phyloP scores from a whole-genome alignment of 2,797 vertebrate species.

The Microctenopoma stevenorrisi region DNA sequence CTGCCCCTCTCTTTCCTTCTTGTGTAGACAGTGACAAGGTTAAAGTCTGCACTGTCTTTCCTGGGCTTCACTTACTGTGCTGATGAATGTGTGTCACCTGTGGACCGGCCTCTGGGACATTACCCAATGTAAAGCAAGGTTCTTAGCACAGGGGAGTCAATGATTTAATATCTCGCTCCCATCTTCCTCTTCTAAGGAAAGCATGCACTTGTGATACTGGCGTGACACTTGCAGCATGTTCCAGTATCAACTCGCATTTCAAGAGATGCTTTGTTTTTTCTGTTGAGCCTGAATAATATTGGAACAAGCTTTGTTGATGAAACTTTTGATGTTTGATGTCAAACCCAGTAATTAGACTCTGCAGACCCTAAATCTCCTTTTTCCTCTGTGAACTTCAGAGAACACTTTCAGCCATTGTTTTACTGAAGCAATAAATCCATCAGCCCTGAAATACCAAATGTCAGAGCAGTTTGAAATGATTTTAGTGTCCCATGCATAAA shows the following conservation, averaged over 20 bases:
- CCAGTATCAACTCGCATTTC: constrained; percentile 40
- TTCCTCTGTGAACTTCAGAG: constrained; percentile 48
- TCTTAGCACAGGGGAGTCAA: constrained; percentile 47
- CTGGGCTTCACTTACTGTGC: constrained; percentile 57
- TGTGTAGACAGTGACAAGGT: constrained; percentile 65
- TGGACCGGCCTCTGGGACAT: constrained; percentile 47
- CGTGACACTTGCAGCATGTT: constrained; percentile 23
- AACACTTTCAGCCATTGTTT: constrained; percentile 47
- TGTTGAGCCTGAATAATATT: constrained; percentile 43
- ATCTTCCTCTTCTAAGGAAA: constrained; percentile 10
- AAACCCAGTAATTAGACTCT: constrained; percentile 58
- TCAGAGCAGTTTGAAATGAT: constrained; percentile 26
- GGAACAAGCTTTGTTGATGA: constrained; percentile 58
- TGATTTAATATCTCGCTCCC: constrained; percentile 16
- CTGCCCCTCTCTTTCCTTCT: constrained; percentile 48
- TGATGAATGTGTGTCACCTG: constrained; percentile 70
- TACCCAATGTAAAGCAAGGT: constrained; percentile 46
- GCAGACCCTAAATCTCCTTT: constrained; percentile 55
- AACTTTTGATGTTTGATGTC: constrained; percentile 54
- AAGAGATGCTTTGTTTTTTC: constrained; percentile 45
- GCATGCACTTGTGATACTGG: constrained; percentile 14
- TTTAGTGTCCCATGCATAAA: constrained; percentile 28
- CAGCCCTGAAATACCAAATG: constrained; percentile 34
- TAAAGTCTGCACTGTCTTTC: constrained; percentile 60
- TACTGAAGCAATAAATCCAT: constrained; percentile 37